Conservation (phyloP, 2,888 invertebrate species). For the Rhingia campestris region DNA sequence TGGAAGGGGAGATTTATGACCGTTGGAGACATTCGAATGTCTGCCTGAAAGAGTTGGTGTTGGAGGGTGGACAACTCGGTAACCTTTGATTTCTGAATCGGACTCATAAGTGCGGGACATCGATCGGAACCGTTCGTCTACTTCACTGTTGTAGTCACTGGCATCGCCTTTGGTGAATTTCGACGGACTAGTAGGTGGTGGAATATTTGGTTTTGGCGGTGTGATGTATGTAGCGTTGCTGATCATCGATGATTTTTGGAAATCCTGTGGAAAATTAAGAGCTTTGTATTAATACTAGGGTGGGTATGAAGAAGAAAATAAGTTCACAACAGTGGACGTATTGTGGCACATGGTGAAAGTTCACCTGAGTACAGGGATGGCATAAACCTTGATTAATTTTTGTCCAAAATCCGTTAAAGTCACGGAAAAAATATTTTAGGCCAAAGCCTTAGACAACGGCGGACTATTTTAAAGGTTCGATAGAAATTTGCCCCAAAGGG, state of each 20-base stretch:
- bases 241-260: slow-evolving; percentile 83
- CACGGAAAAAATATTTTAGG: too few species aligned
- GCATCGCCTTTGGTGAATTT: slow-evolving; percentile 82
- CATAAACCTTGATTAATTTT: too few species aligned
- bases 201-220: slow-evolving; percentile 81
- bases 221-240: slow-evolving; percentile 83
- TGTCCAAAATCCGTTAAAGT: too few species aligned
- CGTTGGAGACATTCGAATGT: slow-evolving; percentile 82
- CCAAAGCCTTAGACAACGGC: too few species aligned
- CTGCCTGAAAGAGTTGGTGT: slow-evolving; percentile 83
- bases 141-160: slow-evolving; percentile 89
- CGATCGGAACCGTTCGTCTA: slow-evolving; percentile 86
- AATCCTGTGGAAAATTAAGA: slow-evolving; percentile 82
- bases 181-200: slow-evolving; percentile 77
- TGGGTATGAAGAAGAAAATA: neutral
- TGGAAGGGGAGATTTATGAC: slow-evolving; percentile 84
- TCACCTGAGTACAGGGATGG: too few species aligned
- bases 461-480: too few species aligned
- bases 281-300: neutral
- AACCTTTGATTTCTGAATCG: slow-evolving; percentile 84
- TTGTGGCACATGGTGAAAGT: neutral
- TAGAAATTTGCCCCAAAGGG: too few species aligned
- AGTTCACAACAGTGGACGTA: neutral
- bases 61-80: slow-evolving; percentile 85
- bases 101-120: slow-evolving; percentile 85